Conservation (phyloP, 2,113 vertebrate species). For the Erythrocebus patas region DNA sequence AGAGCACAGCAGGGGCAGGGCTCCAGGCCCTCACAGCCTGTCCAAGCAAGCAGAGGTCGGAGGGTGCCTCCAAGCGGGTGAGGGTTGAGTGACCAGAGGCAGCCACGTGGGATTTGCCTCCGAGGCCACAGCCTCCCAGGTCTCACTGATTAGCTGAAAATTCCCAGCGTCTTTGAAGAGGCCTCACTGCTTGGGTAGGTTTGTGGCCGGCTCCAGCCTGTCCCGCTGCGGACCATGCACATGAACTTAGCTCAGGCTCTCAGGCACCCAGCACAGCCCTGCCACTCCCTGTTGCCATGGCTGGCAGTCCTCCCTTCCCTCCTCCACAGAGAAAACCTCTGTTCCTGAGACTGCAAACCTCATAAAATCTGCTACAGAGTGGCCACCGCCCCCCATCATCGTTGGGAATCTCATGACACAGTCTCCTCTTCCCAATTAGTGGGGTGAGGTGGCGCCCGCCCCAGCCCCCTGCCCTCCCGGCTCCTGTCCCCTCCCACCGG, state of each 20-base stretch:
- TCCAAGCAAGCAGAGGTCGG: background rate
- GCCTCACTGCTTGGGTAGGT: too few species aligned
- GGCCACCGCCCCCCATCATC: constrained; percentile 58
- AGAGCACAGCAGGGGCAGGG: background rate
- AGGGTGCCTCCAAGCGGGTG: background rate
- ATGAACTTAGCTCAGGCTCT: background rate
- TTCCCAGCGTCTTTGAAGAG: background rate
- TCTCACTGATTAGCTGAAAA: too few species aligned
- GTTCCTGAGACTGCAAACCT: constrained; percentile 37
- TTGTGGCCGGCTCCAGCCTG: background rate
- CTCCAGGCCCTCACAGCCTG: background rate
- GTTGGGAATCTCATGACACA: constrained; percentile 73
- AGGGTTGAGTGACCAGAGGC: too few species aligned
- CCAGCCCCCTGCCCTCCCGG: background rate
- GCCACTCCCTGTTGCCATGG: background rate
- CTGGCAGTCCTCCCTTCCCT: too few species aligned
- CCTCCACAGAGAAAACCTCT: background rate
- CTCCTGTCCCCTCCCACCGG: background rate
- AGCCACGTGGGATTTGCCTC: background rate
- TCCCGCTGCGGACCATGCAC: background rate
- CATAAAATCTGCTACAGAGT: constrained; percentile 73
- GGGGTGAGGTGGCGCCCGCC: background rate
- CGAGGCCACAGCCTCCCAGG: background rate
- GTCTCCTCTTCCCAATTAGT: constrained; percentile 78
- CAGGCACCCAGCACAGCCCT: too few species aligned